Percentiles rank a stretch among this genome's conserved stretches.
Conservation (phyloP, 2,888 invertebrate species). For the Nephrotoma appendiculata region DNA sequence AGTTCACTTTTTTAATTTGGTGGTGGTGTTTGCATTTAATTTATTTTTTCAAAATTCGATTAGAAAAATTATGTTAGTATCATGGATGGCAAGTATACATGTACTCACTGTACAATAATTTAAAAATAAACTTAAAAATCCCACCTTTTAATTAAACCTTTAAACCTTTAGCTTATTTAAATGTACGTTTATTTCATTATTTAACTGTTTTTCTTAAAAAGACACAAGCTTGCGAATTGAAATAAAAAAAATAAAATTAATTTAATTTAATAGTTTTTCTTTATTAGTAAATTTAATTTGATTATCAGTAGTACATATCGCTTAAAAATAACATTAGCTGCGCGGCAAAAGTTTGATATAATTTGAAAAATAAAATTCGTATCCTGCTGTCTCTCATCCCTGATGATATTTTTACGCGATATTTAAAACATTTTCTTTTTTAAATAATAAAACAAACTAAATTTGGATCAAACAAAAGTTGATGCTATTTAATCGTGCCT, state of each 20-base stretch:
- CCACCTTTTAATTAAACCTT: background rate
- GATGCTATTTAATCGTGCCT: conserved; percentile 4
- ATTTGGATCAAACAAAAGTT: background rate
- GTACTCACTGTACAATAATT: background rate
- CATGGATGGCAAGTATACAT: background rate
- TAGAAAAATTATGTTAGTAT: background rate
- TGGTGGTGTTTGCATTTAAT: background rate
- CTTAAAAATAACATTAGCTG: background rate
- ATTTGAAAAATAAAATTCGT: background rate
- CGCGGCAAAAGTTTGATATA: background rate
- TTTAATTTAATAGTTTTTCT: background rate
- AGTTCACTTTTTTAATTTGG: background rate
- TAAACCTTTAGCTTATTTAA: background rate
- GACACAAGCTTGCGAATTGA: background rate
- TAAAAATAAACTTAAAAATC: background rate
- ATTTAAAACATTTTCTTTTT: background rate
- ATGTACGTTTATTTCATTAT: background rate
- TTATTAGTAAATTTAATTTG: background rate
- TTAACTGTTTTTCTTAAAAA: background rate
- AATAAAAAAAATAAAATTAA: background rate
- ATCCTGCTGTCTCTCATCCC: background rate
- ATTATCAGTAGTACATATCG: background rate
- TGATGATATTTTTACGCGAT: background rate
- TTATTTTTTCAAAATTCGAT: background rate
- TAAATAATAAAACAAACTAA: background rate